Conservation (phyloP, 2,113 vertebrate genomes). For the Martes martes region DNA sequence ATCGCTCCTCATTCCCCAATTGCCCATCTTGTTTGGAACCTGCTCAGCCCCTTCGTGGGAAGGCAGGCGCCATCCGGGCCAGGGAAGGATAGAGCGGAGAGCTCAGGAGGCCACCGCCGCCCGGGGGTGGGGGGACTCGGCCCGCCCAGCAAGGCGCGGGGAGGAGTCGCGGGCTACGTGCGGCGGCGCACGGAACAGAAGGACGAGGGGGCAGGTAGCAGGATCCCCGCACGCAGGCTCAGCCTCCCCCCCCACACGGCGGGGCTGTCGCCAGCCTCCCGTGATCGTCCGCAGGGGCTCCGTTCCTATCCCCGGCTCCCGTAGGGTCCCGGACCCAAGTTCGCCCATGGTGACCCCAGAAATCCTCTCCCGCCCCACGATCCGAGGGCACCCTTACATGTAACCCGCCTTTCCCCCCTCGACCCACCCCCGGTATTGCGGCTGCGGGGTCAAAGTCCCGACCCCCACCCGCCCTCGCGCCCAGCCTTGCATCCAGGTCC, state of each 20-base stretch:
- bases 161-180: slow-evolving; percentile 54
- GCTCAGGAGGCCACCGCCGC: not conserved
- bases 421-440: not conserved
- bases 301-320: not conserved
- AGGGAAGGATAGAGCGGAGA: not conserved
- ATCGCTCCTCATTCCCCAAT: not conserved
- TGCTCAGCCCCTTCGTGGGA: not conserved
- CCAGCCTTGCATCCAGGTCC: not conserved
- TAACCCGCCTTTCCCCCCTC: no score
- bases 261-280: not conserved
- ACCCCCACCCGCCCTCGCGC: not conserved
- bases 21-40: not conserved
- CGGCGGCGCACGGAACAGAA: slow-evolving; percentile 1
- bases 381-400: not conserved
- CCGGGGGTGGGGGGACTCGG: no score
- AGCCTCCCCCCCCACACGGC: not conserved
- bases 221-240: not conserved
- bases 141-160: not conserved
- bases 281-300: not conserved
- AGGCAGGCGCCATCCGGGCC: not conserved
- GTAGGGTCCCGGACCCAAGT: not conserved
- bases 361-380: not conserved
- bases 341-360: not conserved
- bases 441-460: not conserved
- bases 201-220: not conserved